Base-by-base conservation (phyloP, 2,797 vertebrate genomes). In the Chelonia mydas region DNA sequence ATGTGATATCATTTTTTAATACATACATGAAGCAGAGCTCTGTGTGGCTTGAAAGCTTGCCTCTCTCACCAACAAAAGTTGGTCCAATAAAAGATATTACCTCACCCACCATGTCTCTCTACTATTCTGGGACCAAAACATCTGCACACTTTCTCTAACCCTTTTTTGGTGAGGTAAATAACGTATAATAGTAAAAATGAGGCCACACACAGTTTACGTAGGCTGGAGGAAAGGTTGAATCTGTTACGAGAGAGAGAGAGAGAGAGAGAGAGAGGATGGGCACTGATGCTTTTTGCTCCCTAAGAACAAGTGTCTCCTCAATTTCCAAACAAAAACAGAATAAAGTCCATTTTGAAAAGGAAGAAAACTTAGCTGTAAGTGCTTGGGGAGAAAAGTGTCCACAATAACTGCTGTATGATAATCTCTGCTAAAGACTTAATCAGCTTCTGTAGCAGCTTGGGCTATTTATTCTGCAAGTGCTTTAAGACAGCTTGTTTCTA, bases 401-500 rank as follows among this genome's bases (percentile, higher is more conserved):
- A 84, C 78, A 28, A 41, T n/a, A 37, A 78, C 68, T 77, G 21
- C 68, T 11, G 12, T 55, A 59, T 90, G 53, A 77, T 96, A 95
- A 97, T 96, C 90, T 94, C 59, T 53, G 81, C 81, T 92, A 78
- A 68, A 96, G 92, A 28, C 55, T 49, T 95, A 97, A 97, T 97
- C 84, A 2, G 94, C 59, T 77, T 95, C 90, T 97, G 84, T 92
- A 92, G 93, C 53, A 90, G 61, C 59, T 89, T 79, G 31, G 53
- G n/a, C 13, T 88, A 59, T 96, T 97, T 97, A 92, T 97, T 95
- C 95, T 92, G 51, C 87, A 81, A 87, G 86, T 91, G 65, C 92
- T 90, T 95, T 94, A 92, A 96, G 82, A 53, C 49, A 90, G 74
- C 47, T 95, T 0, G 5, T 96, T 96, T 97, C 96, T 72, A 95